Evolutionary conservation across 2,797 vertebrate genomes (phyloP).

Genomic region (Dendrocincla tyrannina): DNA sequence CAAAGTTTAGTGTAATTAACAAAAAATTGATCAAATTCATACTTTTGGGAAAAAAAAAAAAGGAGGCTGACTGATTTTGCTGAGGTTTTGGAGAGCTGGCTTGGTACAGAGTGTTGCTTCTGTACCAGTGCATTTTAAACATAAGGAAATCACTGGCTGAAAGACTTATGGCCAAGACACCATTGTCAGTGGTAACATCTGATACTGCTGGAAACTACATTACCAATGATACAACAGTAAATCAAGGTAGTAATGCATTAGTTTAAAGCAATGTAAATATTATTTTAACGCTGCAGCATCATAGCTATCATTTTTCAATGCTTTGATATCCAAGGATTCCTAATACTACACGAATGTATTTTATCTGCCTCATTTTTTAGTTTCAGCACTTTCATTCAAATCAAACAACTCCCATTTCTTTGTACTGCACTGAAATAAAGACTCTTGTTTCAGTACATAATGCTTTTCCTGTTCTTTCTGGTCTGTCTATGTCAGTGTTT

Average conservation of each 20-base stretch:
- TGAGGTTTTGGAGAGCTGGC: not conserved
- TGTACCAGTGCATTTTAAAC: not conserved
- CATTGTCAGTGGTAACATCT: not conserved
- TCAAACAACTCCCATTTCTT: constrained; percentile 54
- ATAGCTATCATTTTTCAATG: constrained; percentile 12
- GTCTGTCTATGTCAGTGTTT: not conserved
- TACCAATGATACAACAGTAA: constrained; percentile 7
- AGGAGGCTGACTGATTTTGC: not conserved
- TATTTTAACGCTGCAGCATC: constrained; percentile 38
- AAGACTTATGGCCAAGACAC: not conserved
- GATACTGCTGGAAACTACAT: constrained; percentile 16
- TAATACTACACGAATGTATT: constrained; percentile 31
- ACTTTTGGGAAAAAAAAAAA: not conserved
- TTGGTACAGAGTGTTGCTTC: not conserved
- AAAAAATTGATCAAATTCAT: not conserved
- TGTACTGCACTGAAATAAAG: constrained; percentile 69
- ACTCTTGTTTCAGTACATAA: constrained; percentile 54
- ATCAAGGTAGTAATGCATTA: constrained; percentile 13
- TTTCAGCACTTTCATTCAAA: constrained; percentile 27
- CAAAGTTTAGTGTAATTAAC: constrained; percentile 24
- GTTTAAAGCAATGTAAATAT: constrained; percentile 43
- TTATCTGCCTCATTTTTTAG: constrained; percentile 24
- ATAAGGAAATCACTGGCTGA: not conserved
- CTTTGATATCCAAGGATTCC: constrained; percentile 56
- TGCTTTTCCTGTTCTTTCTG: not conserved